Evolutionary conservation across 2,113 vertebrate species (phyloP).

Genomic region (Notarius quadriscutis): DNA sequence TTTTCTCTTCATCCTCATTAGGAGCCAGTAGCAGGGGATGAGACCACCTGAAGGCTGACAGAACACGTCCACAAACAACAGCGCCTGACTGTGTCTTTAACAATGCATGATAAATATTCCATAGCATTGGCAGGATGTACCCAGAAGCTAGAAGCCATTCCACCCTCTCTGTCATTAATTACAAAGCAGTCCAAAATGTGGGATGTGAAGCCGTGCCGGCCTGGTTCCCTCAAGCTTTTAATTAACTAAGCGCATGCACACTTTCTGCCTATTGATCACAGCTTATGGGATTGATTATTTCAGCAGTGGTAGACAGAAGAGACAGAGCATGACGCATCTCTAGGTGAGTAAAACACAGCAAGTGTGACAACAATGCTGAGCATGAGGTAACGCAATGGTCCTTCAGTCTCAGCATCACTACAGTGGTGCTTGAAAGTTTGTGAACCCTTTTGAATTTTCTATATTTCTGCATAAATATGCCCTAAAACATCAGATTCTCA

Average conservation of each 20-base stretch:
- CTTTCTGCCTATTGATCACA: slow-evolving; percentile 71
- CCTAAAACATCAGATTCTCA: too few relatives aligned
- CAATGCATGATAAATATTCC: slow-evolving; percentile 77
- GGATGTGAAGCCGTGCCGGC: slow-evolving; percentile 60
- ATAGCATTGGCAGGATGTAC: slow-evolving; percentile 57
- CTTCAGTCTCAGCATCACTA: slow-evolving; percentile 40
- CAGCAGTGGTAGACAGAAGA: slow-evolving; percentile 34
- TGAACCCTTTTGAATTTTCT: too few relatives aligned
- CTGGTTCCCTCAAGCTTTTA: slow-evolving; percentile 74
- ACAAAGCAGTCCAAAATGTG: slow-evolving; percentile 66
- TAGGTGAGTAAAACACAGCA: slow-evolving; percentile 57
- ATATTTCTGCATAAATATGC: too few relatives aligned
- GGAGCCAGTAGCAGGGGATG: slow-evolving; percentile 19
- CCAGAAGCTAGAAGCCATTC: slow-evolving; percentile 71
- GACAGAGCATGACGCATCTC: slow-evolving; percentile 45
- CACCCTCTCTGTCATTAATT: slow-evolving; percentile 69
- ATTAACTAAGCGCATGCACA: slow-evolving; percentile 75
- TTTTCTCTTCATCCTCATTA: slow-evolving; percentile 31
- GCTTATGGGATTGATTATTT: slow-evolving; percentile 70
- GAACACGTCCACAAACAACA: slow-evolving; percentile 64
- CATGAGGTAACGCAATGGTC: slow-evolving; percentile 34
- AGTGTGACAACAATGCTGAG: slow-evolving; percentile 56
- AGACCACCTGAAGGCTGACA: slow-evolving; percentile 50
- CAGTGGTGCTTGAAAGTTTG: neutral
- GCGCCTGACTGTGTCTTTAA: slow-evolving; percentile 58